Conservation (phyloP, 2,797 vertebrate species). For the Alcedo atthis region DNA sequence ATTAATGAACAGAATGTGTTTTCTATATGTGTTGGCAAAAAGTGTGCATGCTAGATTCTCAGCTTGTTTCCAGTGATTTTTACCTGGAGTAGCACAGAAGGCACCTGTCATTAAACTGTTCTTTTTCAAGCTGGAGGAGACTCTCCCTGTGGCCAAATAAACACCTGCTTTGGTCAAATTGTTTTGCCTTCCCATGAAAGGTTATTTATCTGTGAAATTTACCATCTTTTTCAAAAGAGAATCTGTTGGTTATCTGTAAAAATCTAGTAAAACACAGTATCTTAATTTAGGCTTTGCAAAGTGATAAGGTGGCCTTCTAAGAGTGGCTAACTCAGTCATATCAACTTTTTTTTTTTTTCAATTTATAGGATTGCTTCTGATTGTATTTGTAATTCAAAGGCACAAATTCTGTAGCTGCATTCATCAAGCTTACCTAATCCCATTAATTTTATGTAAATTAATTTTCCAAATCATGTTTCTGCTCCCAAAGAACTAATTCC, state of each 20-base stretch:
- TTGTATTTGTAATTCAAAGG: neutral
- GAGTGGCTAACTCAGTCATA: neutral
- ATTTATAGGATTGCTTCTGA: neutral
- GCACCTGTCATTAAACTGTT: neutral
- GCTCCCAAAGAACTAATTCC: neutral
- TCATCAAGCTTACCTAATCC: neutral
- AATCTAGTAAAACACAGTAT: neutral
- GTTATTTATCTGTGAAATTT: neutral
- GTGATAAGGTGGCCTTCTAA: neutral
- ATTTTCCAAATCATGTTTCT: neutral
- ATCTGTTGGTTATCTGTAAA: neutral
- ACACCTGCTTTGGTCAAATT: neutral
- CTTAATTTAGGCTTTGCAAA: neutral
- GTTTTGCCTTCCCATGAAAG: neutral
- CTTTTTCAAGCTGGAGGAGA: neutral
- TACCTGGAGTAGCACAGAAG: neutral
- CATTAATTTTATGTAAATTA: neutral
- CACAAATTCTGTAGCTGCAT: neutral
- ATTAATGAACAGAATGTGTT: neutral
- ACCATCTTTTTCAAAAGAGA: neutral
- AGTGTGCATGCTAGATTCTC: neutral
- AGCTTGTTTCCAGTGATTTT: neutral
- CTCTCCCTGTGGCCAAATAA: neutral
- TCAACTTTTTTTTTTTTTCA: neutral
- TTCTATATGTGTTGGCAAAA: neutral